Conservation (phyloP, 2,113 vertebrate genomes). For the Tachysurus fulvidraco region DNA sequence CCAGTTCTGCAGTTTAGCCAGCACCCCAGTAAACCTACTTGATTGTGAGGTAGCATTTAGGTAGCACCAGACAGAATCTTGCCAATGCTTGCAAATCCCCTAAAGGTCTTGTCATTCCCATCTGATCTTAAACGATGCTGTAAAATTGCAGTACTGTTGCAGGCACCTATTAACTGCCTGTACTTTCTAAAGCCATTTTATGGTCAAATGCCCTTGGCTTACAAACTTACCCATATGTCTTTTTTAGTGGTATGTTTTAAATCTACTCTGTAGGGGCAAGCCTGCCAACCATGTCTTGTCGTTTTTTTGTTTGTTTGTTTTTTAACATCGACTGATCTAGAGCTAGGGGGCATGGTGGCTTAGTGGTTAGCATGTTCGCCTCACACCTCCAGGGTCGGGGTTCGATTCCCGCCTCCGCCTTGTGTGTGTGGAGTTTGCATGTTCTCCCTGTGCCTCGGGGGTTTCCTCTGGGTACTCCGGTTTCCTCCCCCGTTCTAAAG, state of each 20-base stretch:
- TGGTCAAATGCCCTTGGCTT: conserved; percentile 66
- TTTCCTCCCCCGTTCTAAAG: too few species aligned
- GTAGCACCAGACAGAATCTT: neutral
- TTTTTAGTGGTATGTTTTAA: conserved; percentile 59
- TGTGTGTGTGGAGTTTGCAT: too few species aligned
- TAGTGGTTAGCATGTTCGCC: too few species aligned
- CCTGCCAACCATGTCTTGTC: neutral
- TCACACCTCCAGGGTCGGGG: too few species aligned
- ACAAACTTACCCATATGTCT: conserved; percentile 63
- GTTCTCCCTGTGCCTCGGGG: too few species aligned
- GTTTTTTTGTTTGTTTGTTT: conserved; percentile 55
- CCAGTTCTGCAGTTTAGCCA: neutral
- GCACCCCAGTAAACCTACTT: too few species aligned
- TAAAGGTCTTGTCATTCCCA: neutral
- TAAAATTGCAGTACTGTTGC: conserved; percentile 52
- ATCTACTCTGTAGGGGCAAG: conserved; percentile 41
- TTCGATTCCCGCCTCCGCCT: too few species aligned
- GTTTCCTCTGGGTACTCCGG: too few species aligned
- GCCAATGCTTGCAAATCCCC: neutral
- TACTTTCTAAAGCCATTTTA: conserved; percentile 75
- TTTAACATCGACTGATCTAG: conserved; percentile 70
- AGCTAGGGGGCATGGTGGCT: too few species aligned
- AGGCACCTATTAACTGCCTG: conserved; percentile 73
- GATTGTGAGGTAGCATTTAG: too few species aligned
- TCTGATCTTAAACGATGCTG: neutral